phyloP scores from a whole-genome alignment of 2,888 invertebrate species.

The Acrobasis repandana region DNA sequence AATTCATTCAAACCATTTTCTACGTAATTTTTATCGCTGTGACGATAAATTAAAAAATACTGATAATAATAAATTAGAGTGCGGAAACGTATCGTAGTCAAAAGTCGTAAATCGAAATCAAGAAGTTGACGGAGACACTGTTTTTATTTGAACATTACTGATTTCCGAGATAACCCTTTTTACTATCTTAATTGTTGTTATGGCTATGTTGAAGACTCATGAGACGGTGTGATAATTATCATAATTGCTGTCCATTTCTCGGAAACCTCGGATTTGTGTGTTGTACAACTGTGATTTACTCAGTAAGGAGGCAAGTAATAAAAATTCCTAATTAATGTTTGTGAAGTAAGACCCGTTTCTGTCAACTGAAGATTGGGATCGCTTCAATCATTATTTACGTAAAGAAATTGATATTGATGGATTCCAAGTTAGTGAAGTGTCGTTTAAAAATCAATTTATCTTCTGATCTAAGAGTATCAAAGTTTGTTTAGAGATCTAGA shows the following conservation, averaged over 20 bases:
- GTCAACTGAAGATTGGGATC: constrained; percentile 6
- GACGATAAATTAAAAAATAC: background rate
- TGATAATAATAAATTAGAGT: constrained; percentile 30
- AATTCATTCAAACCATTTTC: constrained; percentile 28
- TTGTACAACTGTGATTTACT: constrained; percentile 26
- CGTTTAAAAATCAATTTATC: constrained; percentile 19
- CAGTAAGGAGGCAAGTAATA: constrained; percentile 18
- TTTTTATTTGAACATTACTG: constrained; percentile 75
- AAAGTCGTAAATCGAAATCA: constrained; percentile 65
- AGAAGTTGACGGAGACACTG: constrained; percentile 60
- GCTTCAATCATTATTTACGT: constrained; percentile 22
- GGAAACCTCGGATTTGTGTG: constrained; percentile 51
- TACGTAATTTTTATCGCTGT: background rate
- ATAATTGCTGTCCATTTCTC: constrained; percentile 68
- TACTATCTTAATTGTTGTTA: constrained; percentile 75
- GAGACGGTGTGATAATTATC: constrained; percentile 71
- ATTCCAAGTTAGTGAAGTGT: constrained; percentile 20
- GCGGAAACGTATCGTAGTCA: constrained; percentile 42
- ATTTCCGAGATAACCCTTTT: constrained; percentile 71
- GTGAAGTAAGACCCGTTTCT: constrained; percentile 6
- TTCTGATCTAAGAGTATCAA: constrained; percentile 14
- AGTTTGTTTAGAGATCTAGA: constrained; percentile 18
- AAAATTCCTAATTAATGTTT: constrained; percentile 17
- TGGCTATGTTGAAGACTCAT: constrained; percentile 56
- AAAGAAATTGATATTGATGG: constrained; percentile 22